These are phyloP conservation scores for Pterois miles DNA, from an alignment of 2,797 vertebrate genomes.

Conservation along the genomic window DNA sequence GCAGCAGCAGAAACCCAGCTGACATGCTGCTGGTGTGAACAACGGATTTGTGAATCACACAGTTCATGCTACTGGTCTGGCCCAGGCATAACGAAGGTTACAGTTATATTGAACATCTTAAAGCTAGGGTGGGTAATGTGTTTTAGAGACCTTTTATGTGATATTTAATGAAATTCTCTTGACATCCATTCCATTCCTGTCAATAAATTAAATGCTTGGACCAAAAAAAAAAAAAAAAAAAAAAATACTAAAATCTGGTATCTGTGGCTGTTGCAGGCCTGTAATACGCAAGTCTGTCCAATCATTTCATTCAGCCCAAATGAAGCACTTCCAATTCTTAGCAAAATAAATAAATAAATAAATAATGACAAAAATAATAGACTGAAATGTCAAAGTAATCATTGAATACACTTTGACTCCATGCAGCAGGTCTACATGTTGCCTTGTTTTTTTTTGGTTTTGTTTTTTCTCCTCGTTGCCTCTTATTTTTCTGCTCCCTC, in stretches of 20 bases:
- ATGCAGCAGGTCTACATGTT: background rate
- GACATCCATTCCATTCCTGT: too few relatives aligned
- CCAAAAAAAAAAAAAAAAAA: background rate
- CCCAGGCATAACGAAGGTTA: too few relatives aligned
- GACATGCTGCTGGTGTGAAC: too few relatives aligned
- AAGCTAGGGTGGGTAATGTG: background rate
- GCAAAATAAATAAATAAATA: too few relatives aligned
- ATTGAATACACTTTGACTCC: slow-evolving; percentile 5
- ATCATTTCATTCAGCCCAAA: background rate
- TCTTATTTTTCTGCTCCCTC: background rate
- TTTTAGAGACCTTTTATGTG: background rate
- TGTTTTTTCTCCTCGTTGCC: background rate
- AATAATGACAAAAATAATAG: background rate
- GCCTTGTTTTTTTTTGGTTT: background rate
- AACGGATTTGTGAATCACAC: too few relatives aligned
- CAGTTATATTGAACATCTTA: background rate
- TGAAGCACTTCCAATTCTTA: background rate
- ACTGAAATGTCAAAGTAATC: slow-evolving; percentile 19
- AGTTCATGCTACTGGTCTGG: too few relatives aligned
- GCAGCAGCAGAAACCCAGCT: too few relatives aligned
- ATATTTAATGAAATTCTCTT: background rate
- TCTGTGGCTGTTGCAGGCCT: background rate
- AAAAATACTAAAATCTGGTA: too few relatives aligned
- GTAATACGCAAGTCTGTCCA: background rate
- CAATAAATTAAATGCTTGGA: background rate